Evolutionary conservation across 2,797 vertebrate genomes (phyloP).

Genomic region (Sciurus vulgaris): DNA sequence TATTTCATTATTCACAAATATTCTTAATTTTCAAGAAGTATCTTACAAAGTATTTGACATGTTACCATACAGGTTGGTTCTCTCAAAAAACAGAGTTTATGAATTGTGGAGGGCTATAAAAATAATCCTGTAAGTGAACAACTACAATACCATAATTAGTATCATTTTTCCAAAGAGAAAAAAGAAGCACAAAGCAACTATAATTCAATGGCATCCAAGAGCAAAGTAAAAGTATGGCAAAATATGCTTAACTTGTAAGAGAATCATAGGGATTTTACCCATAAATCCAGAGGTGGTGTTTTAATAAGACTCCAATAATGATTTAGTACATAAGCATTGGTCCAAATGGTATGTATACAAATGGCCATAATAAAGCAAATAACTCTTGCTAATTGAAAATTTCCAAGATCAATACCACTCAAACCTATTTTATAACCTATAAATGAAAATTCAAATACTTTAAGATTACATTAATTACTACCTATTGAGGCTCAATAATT

Average conservation of each 20-base stretch:
- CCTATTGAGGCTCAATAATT: background rate
- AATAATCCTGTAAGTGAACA: background rate
- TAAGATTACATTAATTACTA: constrained; percentile 9
- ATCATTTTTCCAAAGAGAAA: constrained; percentile 3
- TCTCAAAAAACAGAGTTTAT: background rate
- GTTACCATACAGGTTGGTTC: background rate
- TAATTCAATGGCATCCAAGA: background rate
- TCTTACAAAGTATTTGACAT: background rate
- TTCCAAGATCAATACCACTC: background rate
- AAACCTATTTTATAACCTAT: constrained; percentile 49
- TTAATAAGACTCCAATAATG: background rate
- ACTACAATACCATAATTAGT: background rate
- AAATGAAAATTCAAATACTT: constrained; percentile 39
- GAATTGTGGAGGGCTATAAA: background rate
- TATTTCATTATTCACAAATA: constrained; percentile 1
- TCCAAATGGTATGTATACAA: constrained; percentile 2
- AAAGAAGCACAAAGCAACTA: background rate
- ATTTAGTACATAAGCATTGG: background rate
- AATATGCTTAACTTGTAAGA: background rate
- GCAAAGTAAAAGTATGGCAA: background rate
- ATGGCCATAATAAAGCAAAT: background rate
- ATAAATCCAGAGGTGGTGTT: background rate
- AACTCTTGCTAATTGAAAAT: background rate
- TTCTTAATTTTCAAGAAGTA: background rate
- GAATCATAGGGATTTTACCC: background rate